phyloP scores from a whole-genome alignment of 2,888 invertebrate species.

The Unio pictorum region DNA sequence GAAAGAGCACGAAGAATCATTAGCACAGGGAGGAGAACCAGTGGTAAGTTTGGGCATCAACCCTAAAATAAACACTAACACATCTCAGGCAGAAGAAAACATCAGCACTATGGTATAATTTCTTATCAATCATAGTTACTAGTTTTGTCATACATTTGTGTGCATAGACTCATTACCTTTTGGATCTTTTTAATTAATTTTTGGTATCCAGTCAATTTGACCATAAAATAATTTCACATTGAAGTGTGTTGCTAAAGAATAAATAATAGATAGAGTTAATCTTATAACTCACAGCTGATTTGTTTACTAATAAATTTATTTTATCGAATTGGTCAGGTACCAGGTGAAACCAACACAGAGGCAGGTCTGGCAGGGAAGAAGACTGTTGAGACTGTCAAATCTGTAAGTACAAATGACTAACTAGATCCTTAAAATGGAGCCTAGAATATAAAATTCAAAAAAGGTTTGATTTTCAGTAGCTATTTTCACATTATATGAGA shows the following conservation, averaged over 20 bases:
- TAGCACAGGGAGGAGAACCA: conserved; percentile 70
- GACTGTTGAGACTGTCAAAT: conserved; percentile 88
- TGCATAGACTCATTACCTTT: neutral
- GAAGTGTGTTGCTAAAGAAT: too few relatives aligned
- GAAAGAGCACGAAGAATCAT: conserved; percentile 78
- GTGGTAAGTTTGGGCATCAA: conserved; percentile 57
- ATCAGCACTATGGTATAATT: too few relatives aligned
- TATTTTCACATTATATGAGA: too few relatives aligned
- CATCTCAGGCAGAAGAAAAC: too few relatives aligned
- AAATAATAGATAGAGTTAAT: too few relatives aligned
- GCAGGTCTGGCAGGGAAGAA: conserved; percentile 89
- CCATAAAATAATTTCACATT: too few relatives aligned
- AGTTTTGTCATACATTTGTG: neutral
- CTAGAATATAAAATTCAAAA: neutral
- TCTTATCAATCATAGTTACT: neutral
- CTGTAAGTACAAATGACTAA: conserved; percentile 76
- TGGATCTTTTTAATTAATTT: neutral
- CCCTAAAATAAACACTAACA: too few relatives aligned
- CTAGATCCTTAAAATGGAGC: neutral
- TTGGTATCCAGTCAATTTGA: too few relatives aligned
- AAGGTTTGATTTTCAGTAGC: too few relatives aligned
- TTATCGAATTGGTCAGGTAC: conserved; percentile 55
- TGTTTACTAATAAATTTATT: neutral
- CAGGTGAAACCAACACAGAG: conserved; percentile 79
- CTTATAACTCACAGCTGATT: too few relatives aligned